phyloP scores from a whole-genome alignment of 2,888 invertebrate species.

The Callyntrura guangdongensis region DNA sequence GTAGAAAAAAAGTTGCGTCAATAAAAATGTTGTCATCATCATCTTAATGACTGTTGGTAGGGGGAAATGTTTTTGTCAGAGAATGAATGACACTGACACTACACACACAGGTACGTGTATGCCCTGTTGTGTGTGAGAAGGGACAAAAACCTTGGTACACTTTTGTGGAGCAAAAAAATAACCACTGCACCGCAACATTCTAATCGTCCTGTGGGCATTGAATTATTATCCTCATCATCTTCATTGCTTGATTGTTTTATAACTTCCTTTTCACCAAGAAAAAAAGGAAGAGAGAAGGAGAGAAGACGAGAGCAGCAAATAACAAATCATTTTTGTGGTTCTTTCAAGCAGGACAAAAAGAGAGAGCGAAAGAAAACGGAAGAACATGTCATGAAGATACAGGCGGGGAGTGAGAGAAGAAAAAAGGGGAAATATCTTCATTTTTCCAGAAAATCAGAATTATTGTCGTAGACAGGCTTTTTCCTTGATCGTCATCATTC shows the following conservation, averaged over 20 bases:
- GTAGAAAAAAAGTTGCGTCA: background rate
- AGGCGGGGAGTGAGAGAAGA: background rate
- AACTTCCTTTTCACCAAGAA: conserved; percentile 32
- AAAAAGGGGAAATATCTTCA: background rate
- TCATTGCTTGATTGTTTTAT: conserved; percentile 48
- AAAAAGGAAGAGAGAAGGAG: too few species aligned
- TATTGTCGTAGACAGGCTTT: conserved; percentile 1
- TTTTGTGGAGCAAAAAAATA: background rate
- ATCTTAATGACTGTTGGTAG: background rate
- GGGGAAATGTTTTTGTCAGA: background rate
- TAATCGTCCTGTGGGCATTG: background rate
- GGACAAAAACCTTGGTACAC: background rate
- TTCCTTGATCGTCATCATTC: conserved; percentile 11
- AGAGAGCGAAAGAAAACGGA: background rate
- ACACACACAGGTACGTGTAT: background rate
- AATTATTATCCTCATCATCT: background rate
- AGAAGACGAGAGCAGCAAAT: background rate
- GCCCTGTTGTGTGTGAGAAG: background rate
- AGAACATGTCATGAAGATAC: background rate
- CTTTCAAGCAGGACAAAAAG: conserved; percentile 26
- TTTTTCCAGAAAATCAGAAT: conserved; percentile 34
- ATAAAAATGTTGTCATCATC: conserved; percentile 17
- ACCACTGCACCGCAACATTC: background rate
- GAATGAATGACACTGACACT: background rate
- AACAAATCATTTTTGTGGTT: background rate